Percentiles rank a stretch among this genome's conserved stretches.
Conservation (phyloP, 64 coral and sea anemone species). For the Montipora cactus region DNA sequence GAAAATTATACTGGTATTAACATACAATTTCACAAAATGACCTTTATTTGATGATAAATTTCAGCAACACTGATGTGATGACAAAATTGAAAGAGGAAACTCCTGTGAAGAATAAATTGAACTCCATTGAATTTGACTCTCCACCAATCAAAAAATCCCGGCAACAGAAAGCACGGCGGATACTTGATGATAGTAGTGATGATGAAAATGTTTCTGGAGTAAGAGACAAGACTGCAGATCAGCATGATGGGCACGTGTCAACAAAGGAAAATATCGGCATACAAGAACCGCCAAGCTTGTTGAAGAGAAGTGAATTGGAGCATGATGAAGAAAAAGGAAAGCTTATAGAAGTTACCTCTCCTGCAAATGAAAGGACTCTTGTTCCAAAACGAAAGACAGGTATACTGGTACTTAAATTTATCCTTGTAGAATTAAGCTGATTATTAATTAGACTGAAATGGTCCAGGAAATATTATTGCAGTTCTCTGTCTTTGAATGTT, state of each 20-base stretch:
- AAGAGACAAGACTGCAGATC: not conserved
- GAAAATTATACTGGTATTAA: too few species aligned
- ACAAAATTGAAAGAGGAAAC: slow-evolving; percentile 20
- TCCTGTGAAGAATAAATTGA: slow-evolving; percentile 21
- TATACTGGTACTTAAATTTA: not conserved
- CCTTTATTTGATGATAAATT: not conserved
- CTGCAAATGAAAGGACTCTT: slow-evolving; percentile 11
- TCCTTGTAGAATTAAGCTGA: too few species aligned
- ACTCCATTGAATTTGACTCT: slow-evolving; percentile 12
- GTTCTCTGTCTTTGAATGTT: too few species aligned
- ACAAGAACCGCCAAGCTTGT: not conserved
- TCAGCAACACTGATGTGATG: not conserved
- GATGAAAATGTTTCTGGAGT: slow-evolving; percentile 46
- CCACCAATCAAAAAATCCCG: slow-evolving; percentile 70
- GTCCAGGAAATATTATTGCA: too few species aligned
- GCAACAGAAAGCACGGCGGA: slow-evolving; percentile 25
- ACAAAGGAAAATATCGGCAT: not conserved
- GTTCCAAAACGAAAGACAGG: slow-evolving; percentile 51
- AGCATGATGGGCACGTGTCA: slow-evolving; percentile 5
- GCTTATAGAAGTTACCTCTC: slow-evolving; percentile 6
- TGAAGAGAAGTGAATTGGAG: not conserved
- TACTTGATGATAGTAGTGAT: slow-evolving; percentile 74
- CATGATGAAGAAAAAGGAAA: not conserved
- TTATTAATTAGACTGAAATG: too few species aligned
- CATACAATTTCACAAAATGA: not conserved